Evolutionary conservation across 23 tunicate species (phyloP), one percentile per base, ranked within the genome.

Genomic region (Styela plicata): DNA sequence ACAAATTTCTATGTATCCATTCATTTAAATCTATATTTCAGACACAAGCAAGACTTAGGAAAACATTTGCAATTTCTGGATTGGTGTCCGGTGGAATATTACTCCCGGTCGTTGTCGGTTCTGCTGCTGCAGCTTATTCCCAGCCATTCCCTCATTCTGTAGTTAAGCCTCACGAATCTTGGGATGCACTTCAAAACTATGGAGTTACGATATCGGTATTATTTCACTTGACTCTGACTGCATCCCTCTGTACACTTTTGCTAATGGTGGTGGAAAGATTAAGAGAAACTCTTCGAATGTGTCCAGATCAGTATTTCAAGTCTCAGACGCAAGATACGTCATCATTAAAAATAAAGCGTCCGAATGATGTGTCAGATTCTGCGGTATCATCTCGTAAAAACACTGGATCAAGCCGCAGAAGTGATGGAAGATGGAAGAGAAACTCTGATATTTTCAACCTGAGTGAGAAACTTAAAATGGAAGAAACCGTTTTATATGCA

Each of bases 41-140:
- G 81, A 76, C 81, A 21, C 81, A 76, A 76, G 66, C 36, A 53
- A 64, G 81, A 21, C 81, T 76, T 23, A 21, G 81, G 24, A 76
- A 32, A 66, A 53, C 81, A 22, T 76, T 76, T 27, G 81, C 81
- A 20, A 21, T 76, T 29, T 24, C 31, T 13, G 81, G 81, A 17
- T 76, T 76, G 30, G n/a, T 76, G 0, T 44, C 64, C n/a, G 34
- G 37, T 31, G 64, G 33, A 27, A 17, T 44, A 29, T 57, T 76
- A 44, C 81, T 76, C 18, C 66, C 66, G 65, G 17, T 53, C 21
- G 29, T 44, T n/a, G 66, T 76, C 22, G 64, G 24, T 37, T 52
- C 81, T 0, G n/a, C 81, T 1, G 81, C 63, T 33, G 64, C 53
- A 7, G 81, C 66, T 1, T 76, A 76, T 1, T 76, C 81, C 17